A percentile compares a stretch with the other conserved stretches of the same genome.
phyloP scores from a whole-genome alignment of 2,113 vertebrate species.

The Cichladusa arquata region DNA sequence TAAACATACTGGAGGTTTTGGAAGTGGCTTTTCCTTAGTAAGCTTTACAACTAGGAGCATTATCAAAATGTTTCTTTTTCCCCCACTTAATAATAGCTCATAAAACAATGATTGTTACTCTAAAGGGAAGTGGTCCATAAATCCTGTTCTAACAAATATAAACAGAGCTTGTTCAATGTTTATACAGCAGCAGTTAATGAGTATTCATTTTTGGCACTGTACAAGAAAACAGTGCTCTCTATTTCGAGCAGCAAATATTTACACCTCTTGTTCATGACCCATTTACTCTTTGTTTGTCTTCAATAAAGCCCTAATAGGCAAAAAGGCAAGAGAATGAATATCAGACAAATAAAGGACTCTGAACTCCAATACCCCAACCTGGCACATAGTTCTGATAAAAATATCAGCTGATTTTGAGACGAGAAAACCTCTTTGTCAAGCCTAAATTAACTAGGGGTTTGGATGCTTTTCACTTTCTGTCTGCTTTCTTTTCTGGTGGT shows the following conservation, averaged over 20 bases:
- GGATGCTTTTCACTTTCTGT: background rate
- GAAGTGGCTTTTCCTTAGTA: too few species aligned
- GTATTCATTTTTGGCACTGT: constrained; percentile 54
- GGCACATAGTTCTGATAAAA: background rate
- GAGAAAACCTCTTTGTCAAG: background rate
- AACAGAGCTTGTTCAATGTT: constrained; percentile 43
- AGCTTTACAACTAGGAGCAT: background rate
- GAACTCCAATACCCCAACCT: background rate
- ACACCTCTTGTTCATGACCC: constrained; percentile 46
- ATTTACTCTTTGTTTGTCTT: constrained; percentile 1
- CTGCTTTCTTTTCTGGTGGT: background rate
- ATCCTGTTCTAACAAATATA: constrained; percentile 58
- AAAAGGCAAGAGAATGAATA: background rate
- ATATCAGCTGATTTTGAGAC: background rate
- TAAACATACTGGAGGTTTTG: too few species aligned
- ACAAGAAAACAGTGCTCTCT: constrained; percentile 24
- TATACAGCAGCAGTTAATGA: constrained; percentile 42
- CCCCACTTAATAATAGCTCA: constrained; percentile 29
- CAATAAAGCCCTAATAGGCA: background rate
- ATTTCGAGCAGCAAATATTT: constrained; percentile 53
- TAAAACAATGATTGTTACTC: constrained; percentile 39
- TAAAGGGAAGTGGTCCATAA: constrained; percentile 54
- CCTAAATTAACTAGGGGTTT: background rate
- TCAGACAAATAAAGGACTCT: background rate
- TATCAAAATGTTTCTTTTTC: background rate